phyloP scores from a whole-genome alignment of 2,113 vertebrate genomes.

The Ageneiosus marmoratus region DNA sequence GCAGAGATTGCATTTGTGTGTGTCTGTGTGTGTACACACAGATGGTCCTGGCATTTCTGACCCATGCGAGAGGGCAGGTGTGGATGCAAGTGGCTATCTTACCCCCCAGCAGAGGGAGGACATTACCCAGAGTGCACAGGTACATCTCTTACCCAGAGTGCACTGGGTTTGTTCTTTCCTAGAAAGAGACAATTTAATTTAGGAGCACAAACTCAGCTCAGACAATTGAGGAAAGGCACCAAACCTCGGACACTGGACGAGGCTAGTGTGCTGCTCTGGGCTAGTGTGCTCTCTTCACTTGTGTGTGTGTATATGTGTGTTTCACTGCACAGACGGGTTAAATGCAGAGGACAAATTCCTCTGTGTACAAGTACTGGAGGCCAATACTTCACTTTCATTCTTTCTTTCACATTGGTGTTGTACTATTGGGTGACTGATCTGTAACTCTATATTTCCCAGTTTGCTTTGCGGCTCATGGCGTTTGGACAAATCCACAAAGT shows the following conservation, averaged over 20 bases:
- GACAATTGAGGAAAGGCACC: too few species aligned
- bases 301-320: background rate
- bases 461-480: constrained; percentile 87
- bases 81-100: constrained; percentile 82
- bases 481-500: constrained; percentile 95
- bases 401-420: background rate
- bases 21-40: constrained; percentile 51
- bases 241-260: too few species aligned
- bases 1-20: background rate
- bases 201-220: background rate
- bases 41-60: constrained; percentile 90
- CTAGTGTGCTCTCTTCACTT: too few species aligned
- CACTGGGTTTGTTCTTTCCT: background rate
- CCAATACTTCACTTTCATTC: too few species aligned
- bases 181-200: background rate
- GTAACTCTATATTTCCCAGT: constrained; percentile 66
- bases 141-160: constrained; percentile 35
- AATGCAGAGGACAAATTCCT: too few species aligned
- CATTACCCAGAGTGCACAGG: constrained; percentile 95
- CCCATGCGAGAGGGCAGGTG: constrained; percentile 90
- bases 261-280: too few species aligned
- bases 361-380: too few species aligned
- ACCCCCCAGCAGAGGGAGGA: constrained; percentile 89
- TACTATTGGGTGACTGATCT: too few species aligned
- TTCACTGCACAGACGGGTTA: too few species aligned